These are phyloP conservation scores for Zoanthus sansibaricus DNA, from an alignment of 92 coral and sea anemone species.

Conservation along the genomic window DNA sequence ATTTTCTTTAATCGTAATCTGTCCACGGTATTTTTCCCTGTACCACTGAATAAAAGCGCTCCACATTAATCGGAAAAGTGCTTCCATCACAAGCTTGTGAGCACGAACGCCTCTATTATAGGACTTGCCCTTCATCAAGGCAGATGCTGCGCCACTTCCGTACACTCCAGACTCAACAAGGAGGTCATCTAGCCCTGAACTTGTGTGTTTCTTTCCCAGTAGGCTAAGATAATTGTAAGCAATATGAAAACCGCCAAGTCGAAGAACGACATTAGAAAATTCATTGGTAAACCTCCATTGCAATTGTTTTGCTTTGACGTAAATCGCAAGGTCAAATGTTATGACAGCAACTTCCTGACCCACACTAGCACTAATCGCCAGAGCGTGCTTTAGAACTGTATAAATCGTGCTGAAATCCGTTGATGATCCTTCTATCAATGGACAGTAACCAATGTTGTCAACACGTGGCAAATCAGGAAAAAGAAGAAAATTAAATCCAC, in stretches of 20 bases:
- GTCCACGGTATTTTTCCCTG: background rate
- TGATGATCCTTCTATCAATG: constrained; percentile 29
- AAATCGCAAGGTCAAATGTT: constrained; percentile 61
- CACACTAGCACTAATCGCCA: constrained; percentile 26
- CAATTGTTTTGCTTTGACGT: constrained; percentile 60
- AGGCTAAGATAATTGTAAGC: constrained; percentile 28
- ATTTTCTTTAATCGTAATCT: no score
- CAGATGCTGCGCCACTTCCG: constrained; percentile 10
- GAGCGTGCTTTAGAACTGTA: constrained; percentile 38
- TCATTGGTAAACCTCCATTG: constrained; percentile 51
- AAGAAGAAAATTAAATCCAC: constrained; percentile 25
- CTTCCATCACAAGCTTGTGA: constrained; percentile 58
- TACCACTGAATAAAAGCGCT: constrained; percentile 46
- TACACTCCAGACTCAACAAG: constrained; percentile 59
- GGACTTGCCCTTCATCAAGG: constrained; percentile 47
- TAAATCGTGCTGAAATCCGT: constrained; percentile 50
- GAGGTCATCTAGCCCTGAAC: constrained; percentile 65
- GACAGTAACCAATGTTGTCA: constrained; percentile 59
- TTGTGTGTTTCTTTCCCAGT: constrained; percentile 43
- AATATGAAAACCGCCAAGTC: constrained; percentile 51
- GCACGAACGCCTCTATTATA: constrained; percentile 60
- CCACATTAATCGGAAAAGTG: constrained; percentile 58
- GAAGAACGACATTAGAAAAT: constrained; percentile 41
- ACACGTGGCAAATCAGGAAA: background rate
- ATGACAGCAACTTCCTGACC: constrained; percentile 46